Percentiles rank a stretch among this genome's conserved stretches.
Evolutionary conservation across 2,888 invertebrate genomes (phyloP).

Genomic region (Cephus sareptanus): DNA sequence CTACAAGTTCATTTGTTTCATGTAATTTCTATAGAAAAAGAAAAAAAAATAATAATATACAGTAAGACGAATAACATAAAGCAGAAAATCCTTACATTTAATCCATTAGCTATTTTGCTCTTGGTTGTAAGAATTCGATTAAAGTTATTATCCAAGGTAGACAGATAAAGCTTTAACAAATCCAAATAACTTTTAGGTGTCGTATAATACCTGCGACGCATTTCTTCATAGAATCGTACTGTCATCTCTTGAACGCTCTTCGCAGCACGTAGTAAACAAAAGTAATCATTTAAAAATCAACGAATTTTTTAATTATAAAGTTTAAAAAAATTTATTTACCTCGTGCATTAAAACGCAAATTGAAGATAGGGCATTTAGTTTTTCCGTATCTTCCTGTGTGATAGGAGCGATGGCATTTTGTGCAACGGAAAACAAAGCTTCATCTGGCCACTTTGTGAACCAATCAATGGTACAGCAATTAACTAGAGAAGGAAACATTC

Average conservation of each 20-base stretch:
- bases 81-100: constrained; percentile 65
- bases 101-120: constrained; percentile 80
- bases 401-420: constrained; percentile 75
- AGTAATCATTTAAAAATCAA: not conserved
- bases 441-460: constrained; percentile 93
- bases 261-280: constrained; percentile 17
- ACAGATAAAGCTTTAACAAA: constrained; percentile 81
- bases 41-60: not conserved
- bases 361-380: constrained; percentile 69
- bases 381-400: constrained; percentile 67
- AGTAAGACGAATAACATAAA: not conserved
- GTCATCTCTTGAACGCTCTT: constrained; percentile 86
- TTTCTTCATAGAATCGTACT: constrained; percentile 80
- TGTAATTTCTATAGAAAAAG: constrained; percentile 74
- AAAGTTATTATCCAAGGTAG: constrained; percentile 76
- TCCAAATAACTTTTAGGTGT: constrained; percentile 93
- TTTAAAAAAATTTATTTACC: constrained; percentile 57
- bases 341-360: constrained; percentile 81
- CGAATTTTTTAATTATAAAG: constrained; percentile 10
- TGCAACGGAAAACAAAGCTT: constrained; percentile 87
- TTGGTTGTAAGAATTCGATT: constrained; percentile 74
- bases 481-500: constrained; percentile 92
- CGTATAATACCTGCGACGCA: constrained; percentile 88
- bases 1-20: constrained; percentile 84
- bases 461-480: constrained; percentile 96